Evolutionary conservation across 2,113 vertebrate species (phyloP), one percentile per base, ranked within the genome.

Genomic region (Pantherophis guttatus): DNA sequence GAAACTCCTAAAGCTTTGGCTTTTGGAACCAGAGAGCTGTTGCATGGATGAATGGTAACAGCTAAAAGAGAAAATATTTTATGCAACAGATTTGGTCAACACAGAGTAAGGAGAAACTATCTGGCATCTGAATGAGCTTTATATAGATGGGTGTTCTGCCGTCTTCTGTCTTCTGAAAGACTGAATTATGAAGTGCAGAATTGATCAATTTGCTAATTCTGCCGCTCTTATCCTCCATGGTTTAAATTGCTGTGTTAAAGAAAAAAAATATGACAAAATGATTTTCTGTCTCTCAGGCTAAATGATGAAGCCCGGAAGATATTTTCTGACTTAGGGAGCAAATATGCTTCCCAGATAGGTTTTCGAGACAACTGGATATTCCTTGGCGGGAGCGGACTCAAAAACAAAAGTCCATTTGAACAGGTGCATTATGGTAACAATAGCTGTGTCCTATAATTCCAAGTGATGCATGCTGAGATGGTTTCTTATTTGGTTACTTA

Each of bases 311-410:
- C 97, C 33, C 96, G 96, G 95, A 93, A 93, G 0, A 26, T 97
- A 23, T 98, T 99, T 62, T 70, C 44, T 0, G 91, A 92, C 1
- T 95, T 98, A 94, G 99, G 99, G 90, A 99, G 99, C 94, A 96
- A 94, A 91, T 88, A 98, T 0, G 97, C 98, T 90, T 90, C 6
- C 24, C 91, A 97, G 0, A n/a, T 99, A n/a, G 96, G 97, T 26
- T 97, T 95, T 90, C 96, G 98, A 90, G 98, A 99, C 96, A 98
- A 95, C 96, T 99, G 99, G 99, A 95, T 98, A 89, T 99, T 99
- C 97, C n/a, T 98, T 55, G 98, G 98, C 44, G 97, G 96, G 5
- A 97, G 94, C 75, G 97, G 97, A 86, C 15, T 97, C 12, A 95
- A 88, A 53, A 90, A n/a, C 65, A 98, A 96, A 94, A 98, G 97